Evolutionary conservation across 2,888 invertebrate species (phyloP), one percentile per base, ranked within the genome.

Genomic region (Bellardia bayeri): DNA sequence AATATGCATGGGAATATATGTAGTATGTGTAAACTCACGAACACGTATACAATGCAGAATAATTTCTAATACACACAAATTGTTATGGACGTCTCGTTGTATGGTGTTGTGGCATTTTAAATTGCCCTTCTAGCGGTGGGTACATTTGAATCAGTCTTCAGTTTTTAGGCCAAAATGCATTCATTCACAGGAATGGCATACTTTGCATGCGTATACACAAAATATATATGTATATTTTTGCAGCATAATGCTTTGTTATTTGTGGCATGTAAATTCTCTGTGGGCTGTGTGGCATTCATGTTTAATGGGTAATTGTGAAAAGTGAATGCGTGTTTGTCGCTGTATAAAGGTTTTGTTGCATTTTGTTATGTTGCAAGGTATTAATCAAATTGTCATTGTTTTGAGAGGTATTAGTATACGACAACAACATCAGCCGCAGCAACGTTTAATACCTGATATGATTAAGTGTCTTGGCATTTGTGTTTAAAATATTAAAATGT

Each of bases 381-480:
- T 75, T 75, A 75, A 68, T 69, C 68, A 61, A 74, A 82, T 51
- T 75, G 75, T 68, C 75, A 82, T 69, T 75, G 49, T 68, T 66
- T 71, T 42, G 30, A 58, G 13, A 13, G 56, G 56, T 23, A 68
- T 68, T 68, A 68, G 40, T 13, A 23, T 42, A 42, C 14, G 40
- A 23, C 64, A 42, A 11, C 42, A 64, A 64, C 42, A 11, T 64
- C 42, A 64, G 16, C 14, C 42, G 64, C 9, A 64, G 14, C 11
- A 64, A 16, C 42, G n/a, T 16, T 64, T 42, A 64, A 42, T 42
- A 42, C 64, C 64, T 42, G 16, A 64, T 64, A 64, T 42, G 16
- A 42, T 64, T 42, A 64, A 42, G 16, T 14, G 9, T 11, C 42
- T 13, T 64, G 16, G 40, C 7, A 14, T 64, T 42, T 9, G 8